Base-by-base conservation (phyloP, 2,888 invertebrate species). In the Andrena haemorrhoa region DNA sequence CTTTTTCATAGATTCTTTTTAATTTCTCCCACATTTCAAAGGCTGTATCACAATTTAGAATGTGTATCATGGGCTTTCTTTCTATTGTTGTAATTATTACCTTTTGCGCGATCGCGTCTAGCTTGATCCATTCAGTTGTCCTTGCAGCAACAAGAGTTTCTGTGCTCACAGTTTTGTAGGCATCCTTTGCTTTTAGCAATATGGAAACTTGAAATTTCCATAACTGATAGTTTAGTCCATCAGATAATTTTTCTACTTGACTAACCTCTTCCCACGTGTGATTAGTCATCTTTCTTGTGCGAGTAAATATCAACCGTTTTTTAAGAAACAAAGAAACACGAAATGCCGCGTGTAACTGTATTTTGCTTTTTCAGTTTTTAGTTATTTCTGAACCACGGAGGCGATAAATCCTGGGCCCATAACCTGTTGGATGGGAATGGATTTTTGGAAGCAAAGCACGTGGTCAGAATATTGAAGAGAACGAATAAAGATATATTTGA, bases 1-100 rank as follows among this genome's bases (percentile, higher is more conserved):
- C 35, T 8, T 41, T 53, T 5, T 56, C 56, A 26, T 10, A 58
- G 0, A 56, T 23, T 12, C n/a, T 20, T 0, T 20, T 58, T 23
- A 58, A 5, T 53, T 53, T 56, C 5, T 20, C 7, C 69, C 69
- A 69, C 33, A 69, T 69, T 7, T 53, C 69, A 23, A 41, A 23
- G 0, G 35, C 35, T 7, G 35, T 69, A 0, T n/a, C 26, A 12
- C 69, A 69, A 33, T 31, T 69, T 12, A 56, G 6, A 16, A 69
- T 5, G 1, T 56, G 56, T 16, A 56, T 56, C 8, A 56, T n/a
- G 2, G 20, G 7, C 12, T 31, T 58, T 23, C n/a, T 69, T 4
- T 58, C 58, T 8, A 53, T 5, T 1, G 41, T 56, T 23, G 5
- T 41, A 5, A 58, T 16, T 16, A 69, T 35, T 56, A 35, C 58